Base-by-base conservation (phyloP, 2,888 invertebrate genomes). In the Phragmatobia fuliginosa region DNA sequence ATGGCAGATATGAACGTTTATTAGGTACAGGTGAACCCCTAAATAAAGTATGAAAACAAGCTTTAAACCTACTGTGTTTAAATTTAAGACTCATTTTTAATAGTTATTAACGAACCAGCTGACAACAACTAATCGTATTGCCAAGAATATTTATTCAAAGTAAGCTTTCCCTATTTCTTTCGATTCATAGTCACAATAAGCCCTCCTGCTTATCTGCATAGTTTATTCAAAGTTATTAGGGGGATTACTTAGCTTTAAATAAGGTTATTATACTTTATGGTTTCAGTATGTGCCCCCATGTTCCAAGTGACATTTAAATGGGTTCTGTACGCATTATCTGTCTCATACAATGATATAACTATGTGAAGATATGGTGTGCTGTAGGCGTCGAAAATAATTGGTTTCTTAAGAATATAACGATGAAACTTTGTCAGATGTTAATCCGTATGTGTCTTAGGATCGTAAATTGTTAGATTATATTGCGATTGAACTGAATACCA, bases 181-280 rank as follows among this genome's bases (percentile, higher is more conserved):
- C 28, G 28, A 33, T 36, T n/a, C 41, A 68, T 68, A 59, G 63
- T 45, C 28, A 16, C 16, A 67, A 49, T 62, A 67, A 56, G 41
- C 49, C 36, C 36, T 68, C n/a, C 41, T 31, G 16, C 25, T 41
- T n/a, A 45, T 10, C 6, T 38, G 28, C 25, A 41, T 71, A 41
- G 38, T 52, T 78, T 70, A 68, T 67, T 76, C 67, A 73, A 70
- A 66, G 71, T 62, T 33, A 67, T 76, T 71, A 76, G 41, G n/a
- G 62, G 56, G 61, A 72, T 77, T 67, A 75, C 59, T 72, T 66
- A 56, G 62, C 59, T 59, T 70, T 71, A 62, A 76, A 78, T 75
- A 67, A 74, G 74, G 74, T 72, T 73, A 73, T 78, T 76, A 63
- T 68, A 67, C 67, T 79, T 81, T 73, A 81, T 75, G 62, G 64